A percentile compares a stretch with the other conserved stretches of the same genome.
phyloP scores from a whole-genome alignment of 2,888 invertebrate genomes.

The Drosophila eohydei region DNA sequence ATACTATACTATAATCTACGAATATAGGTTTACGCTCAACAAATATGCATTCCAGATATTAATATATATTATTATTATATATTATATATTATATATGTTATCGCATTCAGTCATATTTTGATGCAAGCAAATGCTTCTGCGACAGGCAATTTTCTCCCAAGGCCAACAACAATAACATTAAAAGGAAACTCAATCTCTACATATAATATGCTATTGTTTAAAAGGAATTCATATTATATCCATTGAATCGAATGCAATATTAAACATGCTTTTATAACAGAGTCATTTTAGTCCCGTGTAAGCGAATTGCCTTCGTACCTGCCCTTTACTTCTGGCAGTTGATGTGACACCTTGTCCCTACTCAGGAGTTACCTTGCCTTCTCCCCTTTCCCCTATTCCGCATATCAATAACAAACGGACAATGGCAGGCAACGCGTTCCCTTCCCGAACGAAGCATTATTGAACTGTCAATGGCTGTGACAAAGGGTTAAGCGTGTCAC shows the following conservation, averaged over 20 bases:
- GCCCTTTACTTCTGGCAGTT: constrained; percentile 20
- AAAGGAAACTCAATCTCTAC: neutral
- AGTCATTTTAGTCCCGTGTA: constrained; percentile 8
- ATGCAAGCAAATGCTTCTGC: too few relatives aligned
- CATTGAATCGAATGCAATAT: constrained; percentile 23
- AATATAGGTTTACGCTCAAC: too few relatives aligned
- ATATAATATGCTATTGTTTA: neutral
- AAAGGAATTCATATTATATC: neutral
- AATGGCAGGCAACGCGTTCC: constrained; percentile 5
- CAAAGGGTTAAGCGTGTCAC: constrained; percentile 80
- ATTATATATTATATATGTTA: too few relatives aligned
- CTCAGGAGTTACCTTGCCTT: constrained; percentile 12
- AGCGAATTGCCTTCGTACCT: constrained; percentile 26
- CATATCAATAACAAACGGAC: constrained; percentile 17
- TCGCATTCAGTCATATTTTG: too few relatives aligned
- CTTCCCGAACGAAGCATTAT: constrained; percentile 76
- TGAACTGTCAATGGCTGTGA: constrained; percentile 80
- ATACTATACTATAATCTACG: neutral
- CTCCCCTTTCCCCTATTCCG: constrained; percentile 2
- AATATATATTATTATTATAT: too few relatives aligned
- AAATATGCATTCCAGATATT: too few relatives aligned
- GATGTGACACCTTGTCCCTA: constrained; percentile 47
- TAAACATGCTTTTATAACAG: constrained; percentile 16
- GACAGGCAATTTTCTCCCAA: too few relatives aligned
- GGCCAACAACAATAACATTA: neutral